phyloP scores from a whole-genome alignment of 2,888 invertebrate genomes.

The Cryptophagus acutangulus region DNA sequence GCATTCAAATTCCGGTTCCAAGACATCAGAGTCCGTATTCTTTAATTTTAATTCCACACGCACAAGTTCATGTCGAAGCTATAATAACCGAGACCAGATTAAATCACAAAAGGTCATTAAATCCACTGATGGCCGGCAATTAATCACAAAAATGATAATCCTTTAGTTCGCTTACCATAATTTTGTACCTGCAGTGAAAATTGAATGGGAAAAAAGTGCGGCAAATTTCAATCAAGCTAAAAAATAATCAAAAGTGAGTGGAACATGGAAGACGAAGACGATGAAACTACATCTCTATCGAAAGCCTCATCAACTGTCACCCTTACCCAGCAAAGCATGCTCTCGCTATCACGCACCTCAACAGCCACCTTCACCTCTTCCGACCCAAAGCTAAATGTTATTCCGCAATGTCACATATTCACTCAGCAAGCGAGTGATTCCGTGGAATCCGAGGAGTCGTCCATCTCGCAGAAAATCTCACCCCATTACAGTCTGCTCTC shows the following conservation, averaged over 20 bases:
- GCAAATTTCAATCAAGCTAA: no score
- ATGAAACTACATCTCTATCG: constrained; percentile 39
- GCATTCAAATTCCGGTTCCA: no score
- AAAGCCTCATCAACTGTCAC: constrained; percentile 44
- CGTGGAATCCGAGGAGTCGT: constrained; percentile 52
- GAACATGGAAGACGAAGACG: constrained; percentile 47
- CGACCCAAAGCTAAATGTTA: constrained; percentile 24
- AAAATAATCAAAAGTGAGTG: no score
- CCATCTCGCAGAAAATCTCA: constrained; percentile 40
- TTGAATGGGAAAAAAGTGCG: not conserved
- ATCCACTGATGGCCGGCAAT: no score
- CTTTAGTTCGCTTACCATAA: no score
- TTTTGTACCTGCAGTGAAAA: constrained; percentile 4
- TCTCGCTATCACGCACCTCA: constrained; percentile 29
- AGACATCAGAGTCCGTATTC: no score
- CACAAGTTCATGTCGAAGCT: no score
- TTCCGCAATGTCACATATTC: constrained; percentile 47
- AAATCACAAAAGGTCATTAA: no score
- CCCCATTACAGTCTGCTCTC: constrained; percentile 42
- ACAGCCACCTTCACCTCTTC: constrained; percentile 27
- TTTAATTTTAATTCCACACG: no score
- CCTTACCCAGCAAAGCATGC: constrained; percentile 41
- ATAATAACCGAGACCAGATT: no score
- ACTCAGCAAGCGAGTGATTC: constrained; percentile 55
- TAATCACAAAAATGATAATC: no score